Conservation (phyloP, 1,140 invertebrate genomes). For the Drosophila trapezifrons region DNA sequence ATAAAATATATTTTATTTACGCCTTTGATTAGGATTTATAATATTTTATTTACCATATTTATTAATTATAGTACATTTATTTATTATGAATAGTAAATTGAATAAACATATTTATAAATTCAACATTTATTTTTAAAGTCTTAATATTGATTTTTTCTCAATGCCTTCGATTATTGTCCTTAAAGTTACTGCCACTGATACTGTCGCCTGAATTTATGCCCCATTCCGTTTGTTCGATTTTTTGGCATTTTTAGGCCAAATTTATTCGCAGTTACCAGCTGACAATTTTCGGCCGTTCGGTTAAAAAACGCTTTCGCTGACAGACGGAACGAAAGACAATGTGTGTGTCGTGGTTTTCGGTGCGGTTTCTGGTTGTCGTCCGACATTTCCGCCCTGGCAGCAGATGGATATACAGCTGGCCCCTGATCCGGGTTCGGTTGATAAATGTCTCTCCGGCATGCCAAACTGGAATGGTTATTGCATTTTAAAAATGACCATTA, state of each 20-base stretch:
- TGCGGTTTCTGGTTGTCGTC: constrained; percentile 29
- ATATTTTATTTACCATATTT: too few relatives aligned
- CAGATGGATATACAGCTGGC: constrained; percentile 20
- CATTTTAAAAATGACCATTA: constrained; percentile 41
- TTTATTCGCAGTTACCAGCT: constrained; percentile 39
- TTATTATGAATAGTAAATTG: too few relatives aligned
- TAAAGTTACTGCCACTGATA: constrained; percentile 19
- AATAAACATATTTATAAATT: too few relatives aligned
- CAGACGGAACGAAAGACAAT: constrained; percentile 11
- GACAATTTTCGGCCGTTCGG: constrained; percentile 29
- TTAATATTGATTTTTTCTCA: not conserved
- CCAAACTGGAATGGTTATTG: constrained; percentile 31
- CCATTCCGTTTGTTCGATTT: constrained; percentile 28
- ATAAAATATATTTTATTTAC: too few relatives aligned
- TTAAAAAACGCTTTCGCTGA: constrained; percentile 43
- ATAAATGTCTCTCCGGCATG: constrained; percentile 35
- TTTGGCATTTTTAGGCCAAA: constrained; percentile 27
- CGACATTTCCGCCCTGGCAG: constrained; percentile 34
- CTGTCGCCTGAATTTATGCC: constrained; percentile 29
- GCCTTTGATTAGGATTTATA: too few relatives aligned
- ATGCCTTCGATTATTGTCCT: constrained; percentile 1
- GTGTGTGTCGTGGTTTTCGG: constrained; percentile 23
- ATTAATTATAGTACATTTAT: too few relatives aligned
- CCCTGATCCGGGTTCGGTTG: constrained; percentile 23
- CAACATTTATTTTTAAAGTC: not conserved